Percentiles rank a stretch among this genome's conserved stretches.
Conservation (phyloP, 2,113 vertebrate genomes). For the Oryzias javanicus region DNA sequence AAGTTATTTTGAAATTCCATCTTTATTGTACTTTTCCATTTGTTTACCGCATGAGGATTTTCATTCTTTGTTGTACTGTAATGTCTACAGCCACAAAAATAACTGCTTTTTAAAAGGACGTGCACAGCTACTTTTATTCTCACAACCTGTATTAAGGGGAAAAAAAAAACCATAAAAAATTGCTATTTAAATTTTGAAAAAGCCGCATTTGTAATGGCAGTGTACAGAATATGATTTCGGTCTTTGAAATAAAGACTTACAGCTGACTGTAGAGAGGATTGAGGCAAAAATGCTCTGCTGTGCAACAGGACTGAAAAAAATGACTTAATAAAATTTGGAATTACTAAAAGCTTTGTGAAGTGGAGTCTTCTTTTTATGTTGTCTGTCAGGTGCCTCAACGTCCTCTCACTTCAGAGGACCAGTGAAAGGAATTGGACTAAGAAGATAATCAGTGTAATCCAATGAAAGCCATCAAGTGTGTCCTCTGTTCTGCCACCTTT, state of each 20-base stretch:
- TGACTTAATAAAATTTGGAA: constrained; percentile 56
- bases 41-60: constrained; percentile 10
- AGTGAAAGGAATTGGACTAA: constrained; percentile 62
- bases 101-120: constrained; percentile 21
- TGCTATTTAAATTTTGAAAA: neutral
- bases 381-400: neutral
- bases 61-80: constrained; percentile 5
- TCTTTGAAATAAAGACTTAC: constrained; percentile 32
- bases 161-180: constrained; percentile 7
- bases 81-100: constrained; percentile 26
- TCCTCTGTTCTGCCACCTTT: constrained; percentile 70
- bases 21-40: constrained; percentile 1
- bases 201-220: constrained; percentile 8
- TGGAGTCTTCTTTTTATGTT: constrained; percentile 36
- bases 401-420: neutral
- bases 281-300: constrained; percentile 50
- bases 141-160: constrained; percentile 1
- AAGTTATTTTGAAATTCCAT: constrained; percentile 1
- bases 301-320: constrained; percentile 31
- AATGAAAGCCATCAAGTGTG: constrained; percentile 63
- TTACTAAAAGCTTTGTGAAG: constrained; percentile 51
- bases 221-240: constrained; percentile 9
- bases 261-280: constrained; percentile 49
- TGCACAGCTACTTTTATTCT: constrained; percentile 14
- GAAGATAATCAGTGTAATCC: constrained; percentile 62